Conservation (phyloP, 1,140 invertebrate species). For the Orchesella cincta region DNA sequence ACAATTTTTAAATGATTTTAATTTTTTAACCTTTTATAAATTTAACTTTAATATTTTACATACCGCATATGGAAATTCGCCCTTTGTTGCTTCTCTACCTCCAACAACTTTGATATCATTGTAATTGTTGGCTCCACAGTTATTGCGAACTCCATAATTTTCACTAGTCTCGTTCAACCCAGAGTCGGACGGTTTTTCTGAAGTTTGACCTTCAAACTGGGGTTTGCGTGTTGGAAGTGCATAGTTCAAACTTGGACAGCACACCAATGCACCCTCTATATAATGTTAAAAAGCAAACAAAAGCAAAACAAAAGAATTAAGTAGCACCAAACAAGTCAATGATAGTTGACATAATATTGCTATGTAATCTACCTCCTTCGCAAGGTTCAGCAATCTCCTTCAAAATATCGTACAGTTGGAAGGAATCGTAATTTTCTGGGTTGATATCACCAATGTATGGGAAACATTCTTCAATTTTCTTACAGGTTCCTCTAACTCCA, state of each 20-base stretch:
- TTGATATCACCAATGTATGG: not conserved
- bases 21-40: no score
- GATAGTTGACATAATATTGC: no score
- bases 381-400: not conserved
- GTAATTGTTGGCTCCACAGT: constrained; percentile 9
- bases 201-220: constrained; percentile 1
- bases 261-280: not conserved
- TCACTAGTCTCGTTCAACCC: not conserved
- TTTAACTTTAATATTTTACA: not conserved
- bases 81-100: constrained; percentile 11
- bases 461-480: not conserved
- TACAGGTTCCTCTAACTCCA: not conserved
- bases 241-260: constrained; percentile 15
- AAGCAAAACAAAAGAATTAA: no score
- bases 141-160: not conserved
- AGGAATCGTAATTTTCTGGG: not conserved
- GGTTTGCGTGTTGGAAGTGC: constrained; percentile 14
- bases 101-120: constrained; percentile 19
- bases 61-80: constrained; percentile 22
- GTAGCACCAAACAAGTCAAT: no score
- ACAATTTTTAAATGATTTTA: no score
- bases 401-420: not conserved
- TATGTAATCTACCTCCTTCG: no score
- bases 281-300: not conserved
- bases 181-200: not conserved